Evolutionary conservation across 1,140 invertebrate genomes (phyloP).

Genomic region (Argopecten irradians): DNA sequence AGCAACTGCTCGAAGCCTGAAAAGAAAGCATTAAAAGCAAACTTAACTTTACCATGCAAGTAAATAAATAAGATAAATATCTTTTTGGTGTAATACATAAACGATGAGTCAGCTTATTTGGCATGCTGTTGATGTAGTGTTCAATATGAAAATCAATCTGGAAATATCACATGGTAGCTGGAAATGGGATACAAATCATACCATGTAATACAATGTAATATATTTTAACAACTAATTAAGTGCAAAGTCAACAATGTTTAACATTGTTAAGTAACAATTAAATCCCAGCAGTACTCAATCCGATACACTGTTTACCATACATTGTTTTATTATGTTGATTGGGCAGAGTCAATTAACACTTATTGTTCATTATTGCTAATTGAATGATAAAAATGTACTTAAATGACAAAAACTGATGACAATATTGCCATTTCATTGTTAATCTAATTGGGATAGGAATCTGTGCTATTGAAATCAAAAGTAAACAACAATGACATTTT

Average conservation of each 20-base stretch:
- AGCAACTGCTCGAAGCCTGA: neutral
- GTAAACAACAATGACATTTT: constrained; percentile 14
- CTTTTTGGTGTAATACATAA: no score
- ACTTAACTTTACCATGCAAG: neutral
- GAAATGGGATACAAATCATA: neutral
- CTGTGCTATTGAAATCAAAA: neutral
- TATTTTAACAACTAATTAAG: neutral
- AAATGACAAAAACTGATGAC: neutral
- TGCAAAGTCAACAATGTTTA: neutral
- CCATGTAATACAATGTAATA: neutral
- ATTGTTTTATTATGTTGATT: neutral
- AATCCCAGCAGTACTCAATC: neutral
- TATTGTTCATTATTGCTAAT: neutral
- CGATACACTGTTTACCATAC: neutral
- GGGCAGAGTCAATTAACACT: neutral
- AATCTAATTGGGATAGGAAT: neutral
- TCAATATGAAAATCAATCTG: neutral
- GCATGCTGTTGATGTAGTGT: neutral
- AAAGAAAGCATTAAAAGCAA: neutral
- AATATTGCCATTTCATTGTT: neutral
- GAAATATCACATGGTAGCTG: neutral
- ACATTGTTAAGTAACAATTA: neutral
- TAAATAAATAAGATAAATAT: no score
- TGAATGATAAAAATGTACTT: neutral
- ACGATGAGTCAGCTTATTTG: neutral